A percentile compares a stretch with the other conserved stretches of the same genome.
Evolutionary conservation across 2,797 vertebrate species (phyloP).

Genomic region (Sebastes dallii): DNA sequence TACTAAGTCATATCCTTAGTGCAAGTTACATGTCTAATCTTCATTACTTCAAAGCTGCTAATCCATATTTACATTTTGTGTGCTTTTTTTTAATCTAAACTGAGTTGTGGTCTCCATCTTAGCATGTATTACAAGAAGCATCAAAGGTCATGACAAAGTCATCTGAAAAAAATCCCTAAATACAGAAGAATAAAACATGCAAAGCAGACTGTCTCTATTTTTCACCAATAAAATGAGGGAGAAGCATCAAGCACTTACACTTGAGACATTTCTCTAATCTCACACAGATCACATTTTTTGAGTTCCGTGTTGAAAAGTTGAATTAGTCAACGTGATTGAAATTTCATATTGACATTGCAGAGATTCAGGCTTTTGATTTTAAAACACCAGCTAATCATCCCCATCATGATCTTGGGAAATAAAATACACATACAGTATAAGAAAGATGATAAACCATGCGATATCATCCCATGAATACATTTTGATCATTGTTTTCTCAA

Average conservation of each 20-base stretch:
- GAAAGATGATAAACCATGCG: slow-evolving; percentile 75
- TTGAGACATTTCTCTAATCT: background rate
- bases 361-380: slow-evolving; percentile 58
- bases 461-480: slow-evolving; percentile 60
- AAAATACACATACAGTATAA: slow-evolving; percentile 68
- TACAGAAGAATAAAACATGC: background rate
- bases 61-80: background rate
- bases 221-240: background rate
- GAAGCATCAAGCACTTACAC: background rate
- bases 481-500: slow-evolving; percentile 48
- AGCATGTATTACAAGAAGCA: background rate
- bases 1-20: background rate
- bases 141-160: background rate
- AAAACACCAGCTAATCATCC: slow-evolving; percentile 59
- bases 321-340: slow-evolving; percentile 56
- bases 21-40: background rate
- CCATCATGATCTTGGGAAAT: slow-evolving; percentile 58
- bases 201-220: background rate
- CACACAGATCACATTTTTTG: background rate
- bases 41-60: background rate
- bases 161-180: no score
- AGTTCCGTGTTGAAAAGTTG: slow-evolving; percentile 1
- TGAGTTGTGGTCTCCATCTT: background rate
- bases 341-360: slow-evolving; percentile 51
- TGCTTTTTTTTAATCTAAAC: background rate